A percentile compares a stretch with the other conserved stretches of the same genome.
Conservation (phyloP, 2,797 vertebrate species). For the Argentina silus region DNA sequence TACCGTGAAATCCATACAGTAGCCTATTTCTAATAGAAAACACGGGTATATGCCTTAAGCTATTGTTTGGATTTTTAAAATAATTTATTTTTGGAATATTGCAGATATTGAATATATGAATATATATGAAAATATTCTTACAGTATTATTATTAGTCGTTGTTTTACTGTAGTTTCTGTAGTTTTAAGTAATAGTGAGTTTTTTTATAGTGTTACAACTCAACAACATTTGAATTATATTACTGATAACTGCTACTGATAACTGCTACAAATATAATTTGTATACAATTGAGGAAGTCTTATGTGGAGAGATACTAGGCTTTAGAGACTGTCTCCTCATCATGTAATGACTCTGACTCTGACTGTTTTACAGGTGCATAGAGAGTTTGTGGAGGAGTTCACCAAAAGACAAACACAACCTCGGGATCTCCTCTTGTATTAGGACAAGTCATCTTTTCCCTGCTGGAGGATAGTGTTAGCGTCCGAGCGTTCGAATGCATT, state of each 20-base stretch:
- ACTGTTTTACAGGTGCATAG: neutral
- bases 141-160: neutral
- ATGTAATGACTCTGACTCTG: constrained; percentile 1
- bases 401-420: neutral
- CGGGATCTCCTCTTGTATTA: neutral
- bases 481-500: constrained; percentile 76
- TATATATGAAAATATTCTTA: neutral
- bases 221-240: too few relatives aligned
- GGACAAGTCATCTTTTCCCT: constrained; percentile 26
- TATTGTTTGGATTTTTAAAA: neutral
- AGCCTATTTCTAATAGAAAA: neutral
- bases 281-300: neutral
- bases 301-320: neutral
- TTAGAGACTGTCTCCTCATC: neutral
- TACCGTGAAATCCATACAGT: neutral
- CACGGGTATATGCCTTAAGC: neutral
- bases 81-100: constrained; percentile 1
- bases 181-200: neutral
- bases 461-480: constrained; percentile 32
- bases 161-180: neutral
- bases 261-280: too few relatives aligned
- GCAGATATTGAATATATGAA: neutral
- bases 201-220: neutral
- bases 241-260: too few relatives aligned
- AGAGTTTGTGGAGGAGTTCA: constrained; percentile 1